Evolutionary conservation across 2,888 invertebrate genomes (phyloP), one percentile per base, ranked within the genome.

Genomic region (Andrena praecox): DNA sequence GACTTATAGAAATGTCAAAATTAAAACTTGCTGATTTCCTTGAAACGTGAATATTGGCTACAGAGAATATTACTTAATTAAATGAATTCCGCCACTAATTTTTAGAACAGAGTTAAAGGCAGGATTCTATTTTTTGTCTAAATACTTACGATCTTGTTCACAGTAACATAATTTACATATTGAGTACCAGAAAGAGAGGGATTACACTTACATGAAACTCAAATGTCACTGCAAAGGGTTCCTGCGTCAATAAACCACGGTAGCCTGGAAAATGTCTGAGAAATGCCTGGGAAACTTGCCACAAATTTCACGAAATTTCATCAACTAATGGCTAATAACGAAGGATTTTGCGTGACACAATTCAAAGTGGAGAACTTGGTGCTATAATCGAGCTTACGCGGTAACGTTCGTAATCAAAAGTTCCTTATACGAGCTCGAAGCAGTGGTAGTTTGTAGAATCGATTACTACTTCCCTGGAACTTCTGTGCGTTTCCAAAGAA

Each of bases 321-420:
- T 68, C 12, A 60, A 42, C n/a, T 60, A n/a, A 60, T 27, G 48
- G 54, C 59, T 33, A 54, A 35, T 68, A 67, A 72, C 16, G 52
- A 67, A 66, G 72, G 29, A 77, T 52, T 72, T 67, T 72, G 27
- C 10, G 12, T 16, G 24, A n/a, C 50, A n/a, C n/a, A 27, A 59
- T 72, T 50, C 35, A 29, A 27, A 66, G 35, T 50, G n/a, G 33
- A 24, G 29, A 70, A 35, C 54, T 63, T 74, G 48, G 50, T 59
- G 60, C 60, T 69, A 60, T 66, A 77, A 72, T 59, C 29, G 60
- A 78, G 77, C 67, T 78, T 77, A 50, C 73, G 33, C 52, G 27
- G 60, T 67, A 74, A 69, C 33, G 54, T 20, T 54, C 20, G 66
- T 73, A 63, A 76, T 80, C 69, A 63, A 71, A 78, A 78, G 31